Conservation (phyloP, 2,797 vertebrate species). For the Kryptolebias ocellatus region DNA sequence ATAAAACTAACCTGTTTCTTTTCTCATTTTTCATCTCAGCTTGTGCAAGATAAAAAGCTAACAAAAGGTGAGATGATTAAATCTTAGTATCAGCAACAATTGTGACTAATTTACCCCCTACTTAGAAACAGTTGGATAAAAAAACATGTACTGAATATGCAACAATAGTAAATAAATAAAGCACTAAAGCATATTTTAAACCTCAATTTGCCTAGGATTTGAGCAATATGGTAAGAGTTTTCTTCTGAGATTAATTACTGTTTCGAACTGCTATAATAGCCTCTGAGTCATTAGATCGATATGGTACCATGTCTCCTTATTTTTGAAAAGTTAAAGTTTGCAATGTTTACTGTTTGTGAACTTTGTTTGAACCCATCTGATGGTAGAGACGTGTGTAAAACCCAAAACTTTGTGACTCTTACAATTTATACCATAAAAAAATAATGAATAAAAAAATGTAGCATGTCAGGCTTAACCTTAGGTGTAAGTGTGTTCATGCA, state of each 20-base stretch:
- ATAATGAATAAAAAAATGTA: no score
- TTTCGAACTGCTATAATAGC: constrained; percentile 65
- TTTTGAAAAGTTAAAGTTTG: neutral
- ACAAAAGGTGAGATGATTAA: neutral
- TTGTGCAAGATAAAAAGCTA: neutral
- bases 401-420: no score
- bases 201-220: constrained; percentile 39
- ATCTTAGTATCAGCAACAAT: neutral
- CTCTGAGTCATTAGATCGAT: constrained; percentile 68
- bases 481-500: no score
- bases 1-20: neutral
- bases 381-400: no score
- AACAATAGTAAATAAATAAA: neutral
- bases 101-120: constrained; percentile 6
- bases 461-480: no score
- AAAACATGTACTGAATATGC: neutral
- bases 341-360: neutral
- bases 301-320: constrained; percentile 40
- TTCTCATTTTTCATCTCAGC: neutral
- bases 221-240: constrained; percentile 59
- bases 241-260: constrained; percentile 72
- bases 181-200: constrained; percentile 15
- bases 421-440: no score
- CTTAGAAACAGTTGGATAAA: neutral
- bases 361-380: no score